Percentiles rank a stretch among this genome's conserved stretches.
These are phyloP conservation scores for Remorina albescens DNA, from an alignment of 2,797 vertebrate genomes.

Conservation along the genomic window DNA sequence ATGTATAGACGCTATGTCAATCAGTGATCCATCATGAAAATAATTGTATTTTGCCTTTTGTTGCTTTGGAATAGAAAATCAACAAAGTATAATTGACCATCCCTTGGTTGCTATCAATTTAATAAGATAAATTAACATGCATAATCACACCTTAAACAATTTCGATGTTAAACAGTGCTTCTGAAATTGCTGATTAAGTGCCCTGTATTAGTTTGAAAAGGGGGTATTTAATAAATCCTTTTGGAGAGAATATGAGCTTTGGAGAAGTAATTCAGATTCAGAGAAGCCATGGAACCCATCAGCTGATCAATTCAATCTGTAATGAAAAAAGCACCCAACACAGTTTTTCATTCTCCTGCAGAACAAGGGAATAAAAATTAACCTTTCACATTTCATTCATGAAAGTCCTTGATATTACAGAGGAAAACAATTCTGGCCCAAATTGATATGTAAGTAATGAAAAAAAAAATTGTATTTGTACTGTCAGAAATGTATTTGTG, in stretches of 20 bases:
- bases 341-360: conserved; percentile 46
- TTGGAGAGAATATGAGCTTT: conserved; percentile 62
- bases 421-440: not conserved
- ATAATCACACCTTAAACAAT: conserved; percentile 31
- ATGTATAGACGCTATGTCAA: no score
- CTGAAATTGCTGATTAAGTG: conserved; percentile 38
- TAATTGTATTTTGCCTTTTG: no score
- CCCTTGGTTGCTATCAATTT: no score
- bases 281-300: conserved; percentile 58
- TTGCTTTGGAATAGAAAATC: no score
- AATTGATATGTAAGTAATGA: not conserved
- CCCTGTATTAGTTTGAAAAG: conserved; percentile 50
- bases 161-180: conserved; percentile 32
- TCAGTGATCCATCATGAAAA: no score
- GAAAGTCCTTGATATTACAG: conserved; percentile 58
- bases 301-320: conserved; percentile 65
- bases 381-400: conserved; percentile 67
- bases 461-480: no score
- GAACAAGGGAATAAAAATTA: conserved; percentile 63
- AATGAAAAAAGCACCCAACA: conserved; percentile 61
- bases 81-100: no score
- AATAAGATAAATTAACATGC: conserved; percentile 18
- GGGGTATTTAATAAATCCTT: conserved; percentile 56
- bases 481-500: no score
- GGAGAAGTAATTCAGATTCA: conserved; percentile 61